Conservation (phyloP, 2,797 vertebrate species). For the Hemibagrus guttatus region DNA sequence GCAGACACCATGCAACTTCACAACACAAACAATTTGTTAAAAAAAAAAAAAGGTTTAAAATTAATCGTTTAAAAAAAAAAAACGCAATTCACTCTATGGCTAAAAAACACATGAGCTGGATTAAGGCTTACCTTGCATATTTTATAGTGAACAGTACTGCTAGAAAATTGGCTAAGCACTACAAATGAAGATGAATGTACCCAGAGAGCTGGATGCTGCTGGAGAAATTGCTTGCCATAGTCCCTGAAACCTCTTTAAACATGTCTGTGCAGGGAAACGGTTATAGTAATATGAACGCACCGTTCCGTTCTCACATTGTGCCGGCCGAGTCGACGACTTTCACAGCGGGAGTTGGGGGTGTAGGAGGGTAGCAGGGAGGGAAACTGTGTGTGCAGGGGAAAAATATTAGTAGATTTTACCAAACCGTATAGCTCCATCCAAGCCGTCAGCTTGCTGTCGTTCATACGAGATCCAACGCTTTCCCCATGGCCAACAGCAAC, state of each 20-base stretch:
- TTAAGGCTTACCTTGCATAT: constrained; percentile 32
- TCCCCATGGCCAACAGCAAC: constrained; percentile 53
- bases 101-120: constrained; percentile 17
- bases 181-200: constrained; percentile 31
- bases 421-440: constrained; percentile 41
- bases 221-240: constrained; percentile 36
- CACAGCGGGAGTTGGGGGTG: not conserved
- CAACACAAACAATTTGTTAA: constrained; percentile 46
- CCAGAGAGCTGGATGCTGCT: constrained; percentile 23
- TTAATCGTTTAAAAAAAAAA: constrained; percentile 29
- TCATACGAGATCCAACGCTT: constrained; percentile 38
- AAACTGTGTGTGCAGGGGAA: constrained; percentile 10
- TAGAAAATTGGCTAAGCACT: constrained; percentile 25
- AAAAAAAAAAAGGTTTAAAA: constrained; percentile 26
- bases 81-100: not conserved
- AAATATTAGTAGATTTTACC: constrained; percentile 48
- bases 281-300: constrained; percentile 40
- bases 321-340: constrained; percentile 32
- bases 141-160: constrained; percentile 8
- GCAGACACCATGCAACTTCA: constrained; percentile 48
- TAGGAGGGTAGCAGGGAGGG: not conserved
- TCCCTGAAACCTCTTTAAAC: constrained; percentile 43
- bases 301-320: constrained; percentile 38
- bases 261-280: constrained; percentile 32
- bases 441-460: constrained; percentile 44